Conservation (phyloP, 2,797 vertebrate species). For the Botia almorhae region DNA sequence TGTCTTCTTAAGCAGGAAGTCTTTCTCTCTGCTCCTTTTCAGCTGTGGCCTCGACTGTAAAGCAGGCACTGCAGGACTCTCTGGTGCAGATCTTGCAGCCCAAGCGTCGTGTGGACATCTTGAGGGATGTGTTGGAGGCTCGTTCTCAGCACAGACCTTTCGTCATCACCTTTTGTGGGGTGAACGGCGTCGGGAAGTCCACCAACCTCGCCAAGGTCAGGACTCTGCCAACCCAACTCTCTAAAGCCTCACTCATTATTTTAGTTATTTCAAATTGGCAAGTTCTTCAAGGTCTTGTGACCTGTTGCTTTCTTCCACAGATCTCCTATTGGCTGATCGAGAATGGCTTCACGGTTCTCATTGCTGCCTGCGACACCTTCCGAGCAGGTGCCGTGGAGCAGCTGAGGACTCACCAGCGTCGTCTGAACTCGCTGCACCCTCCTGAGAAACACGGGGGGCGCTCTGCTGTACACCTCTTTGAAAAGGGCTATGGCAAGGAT, state of each 20-base stretch:
- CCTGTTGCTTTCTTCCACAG: slow-evolving; percentile 67
- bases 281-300: not conserved
- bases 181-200: slow-evolving; percentile 97
- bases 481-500: slow-evolving; percentile 98
- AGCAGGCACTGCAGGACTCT: slow-evolving; percentile 94
- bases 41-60: slow-evolving; percentile 97
- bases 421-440: slow-evolving; percentile 90
- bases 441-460: slow-evolving; percentile 83
- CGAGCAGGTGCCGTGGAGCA: slow-evolving; percentile 96
- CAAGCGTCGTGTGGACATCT: slow-evolving; percentile 92
- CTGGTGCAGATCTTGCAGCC: slow-evolving; percentile 98
- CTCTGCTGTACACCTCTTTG: slow-evolving; percentile 91
- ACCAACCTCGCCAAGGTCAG: slow-evolving; percentile 95
- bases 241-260: not conserved
- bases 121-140: slow-evolving; percentile 94
- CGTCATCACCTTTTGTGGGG: slow-evolving; percentile 93
- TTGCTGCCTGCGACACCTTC: slow-evolving; percentile 96
- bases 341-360: slow-evolving; percentile 94
- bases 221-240: too few relatives aligned
- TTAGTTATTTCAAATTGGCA: not conserved
- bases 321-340: slow-evolving; percentile 98
- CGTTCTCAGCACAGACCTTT: slow-evolving; percentile 89
- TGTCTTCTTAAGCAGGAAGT: not conserved
- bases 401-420: slow-evolving; percentile 93
- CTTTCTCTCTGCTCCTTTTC: fast-evolving